Base-by-base conservation (phyloP, 2,888 invertebrate species). In the Drosophila conformis region DNA sequence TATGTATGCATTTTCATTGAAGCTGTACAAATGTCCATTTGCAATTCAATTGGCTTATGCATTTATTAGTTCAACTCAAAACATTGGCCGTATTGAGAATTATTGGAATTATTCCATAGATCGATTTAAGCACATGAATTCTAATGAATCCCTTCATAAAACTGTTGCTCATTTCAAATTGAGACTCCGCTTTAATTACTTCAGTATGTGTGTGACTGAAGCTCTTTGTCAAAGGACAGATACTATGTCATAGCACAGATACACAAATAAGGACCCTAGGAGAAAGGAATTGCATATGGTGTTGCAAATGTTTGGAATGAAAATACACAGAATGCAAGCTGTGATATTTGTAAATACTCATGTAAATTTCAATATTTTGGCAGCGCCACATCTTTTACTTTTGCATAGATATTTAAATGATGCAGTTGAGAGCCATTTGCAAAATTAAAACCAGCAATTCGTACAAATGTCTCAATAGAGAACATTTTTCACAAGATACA, bases 1-100 rank as follows among this genome's bases (percentile, higher is more conserved):
- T 25, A 21, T 31, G 8, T 2, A 11, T 15, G 15, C 10, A 33
- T 36, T 66, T 25, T 7, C 29, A 33, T 27, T 21, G 67, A 21
- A 35, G 48, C 13, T 35, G 27, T 51, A 29, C 29, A n/a, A 59
- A 79, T 64, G 46, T 57, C 36, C 40, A 64, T 64, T 58, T 65
- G 31, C 65, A 57, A 56, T 56, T 46, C 62, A 73, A 72, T 52
- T 31, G n/a, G 35, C 31, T 72, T 72, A 48, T 51, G 35, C 31
- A 71, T 71, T 18, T 51, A 31, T 31, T 40, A 29, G 25, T 18
- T 42, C 35, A 27, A 57, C 4, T 58, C 4, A 8, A 62, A 15
- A 6, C 15, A 58, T 18, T 65, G 11, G 25, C 13, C 18, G 27
- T 36, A 27, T 58, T 54, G 46, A 69, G 60, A 69, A 60, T 54